Percentiles rank a stretch among this genome's conserved stretches.
Evolutionary conservation across 2,113 vertebrate genomes (phyloP).

Genomic region (Pogona vitticeps): DNA sequence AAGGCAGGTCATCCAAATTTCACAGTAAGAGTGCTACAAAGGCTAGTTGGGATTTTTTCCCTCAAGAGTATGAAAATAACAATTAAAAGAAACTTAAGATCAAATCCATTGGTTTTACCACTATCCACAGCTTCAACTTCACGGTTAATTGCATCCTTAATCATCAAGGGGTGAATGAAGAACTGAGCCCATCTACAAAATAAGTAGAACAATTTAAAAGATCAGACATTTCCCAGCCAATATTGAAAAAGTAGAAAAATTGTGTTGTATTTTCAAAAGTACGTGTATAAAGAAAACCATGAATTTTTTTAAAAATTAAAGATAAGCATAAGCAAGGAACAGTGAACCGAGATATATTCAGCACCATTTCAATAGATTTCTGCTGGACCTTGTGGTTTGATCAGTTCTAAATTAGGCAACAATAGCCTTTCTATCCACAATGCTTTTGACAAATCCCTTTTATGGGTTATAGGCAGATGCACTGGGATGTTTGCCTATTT

Average conservation of each 20-base stretch:
- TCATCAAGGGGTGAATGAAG: constrained; percentile 96
- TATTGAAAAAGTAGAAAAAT: neutral
- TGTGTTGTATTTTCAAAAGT: neutral
- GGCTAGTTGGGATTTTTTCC: neutral
- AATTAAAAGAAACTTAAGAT: neutral
- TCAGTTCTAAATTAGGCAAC: neutral
- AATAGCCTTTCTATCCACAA: neutral
- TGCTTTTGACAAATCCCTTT: neutral
- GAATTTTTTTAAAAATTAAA: neutral
- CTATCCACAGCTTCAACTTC: constrained; percentile 98
- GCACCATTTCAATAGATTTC: no score
- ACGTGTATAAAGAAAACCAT: neutral
- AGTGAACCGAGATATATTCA: no score
- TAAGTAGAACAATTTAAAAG: constrained; percentile 26
- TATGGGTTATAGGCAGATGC: neutral
- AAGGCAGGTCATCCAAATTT: constrained; percentile 20
- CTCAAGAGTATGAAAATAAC: neutral
- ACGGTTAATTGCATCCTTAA: constrained; percentile 91
- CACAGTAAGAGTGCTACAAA: neutral
- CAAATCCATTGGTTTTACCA: constrained; percentile 77
- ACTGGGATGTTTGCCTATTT: neutral
- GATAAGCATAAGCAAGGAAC: neutral
- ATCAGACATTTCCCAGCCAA: neutral
- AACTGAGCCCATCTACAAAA: constrained; percentile 93
- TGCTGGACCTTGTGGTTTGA: neutral